phyloP scores from a whole-genome alignment of 1,140 invertebrate species.

The Saccostrea cuccullata region DNA sequence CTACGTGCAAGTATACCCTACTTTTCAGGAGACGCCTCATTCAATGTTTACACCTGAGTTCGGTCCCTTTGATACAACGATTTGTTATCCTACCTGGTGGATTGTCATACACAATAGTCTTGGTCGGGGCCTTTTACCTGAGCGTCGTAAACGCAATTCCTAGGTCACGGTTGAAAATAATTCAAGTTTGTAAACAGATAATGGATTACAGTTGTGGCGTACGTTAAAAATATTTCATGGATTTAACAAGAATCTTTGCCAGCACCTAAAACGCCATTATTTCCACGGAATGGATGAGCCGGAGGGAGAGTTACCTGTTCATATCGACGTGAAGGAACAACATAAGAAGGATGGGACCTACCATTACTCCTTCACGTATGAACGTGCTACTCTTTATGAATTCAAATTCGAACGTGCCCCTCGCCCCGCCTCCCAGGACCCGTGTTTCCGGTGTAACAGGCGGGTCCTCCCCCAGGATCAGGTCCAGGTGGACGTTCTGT shows the following conservation, averaged over 20 bases:
- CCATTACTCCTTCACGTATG: conserved; percentile 73
- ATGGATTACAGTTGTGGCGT: background rate
- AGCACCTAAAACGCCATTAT: background rate
- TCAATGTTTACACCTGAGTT: background rate
- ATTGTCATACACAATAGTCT: conserved; percentile 17
- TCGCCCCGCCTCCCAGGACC: conserved; percentile 68
- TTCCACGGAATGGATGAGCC: conserved; percentile 16
- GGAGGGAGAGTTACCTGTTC: conserved; percentile 52
- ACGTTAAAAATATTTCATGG: background rate
- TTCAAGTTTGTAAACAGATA: conserved; percentile 19
- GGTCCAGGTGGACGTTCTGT: conserved; percentile 70
- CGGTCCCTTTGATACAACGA: conserved; percentile 10
- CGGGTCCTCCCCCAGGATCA: conserved; percentile 73
- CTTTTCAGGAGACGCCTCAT: background rate
- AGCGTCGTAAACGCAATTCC: background rate
- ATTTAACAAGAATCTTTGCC: background rate
- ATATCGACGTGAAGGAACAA: conserved; percentile 63
- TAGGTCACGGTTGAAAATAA: conserved; percentile 21
- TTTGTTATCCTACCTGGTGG: conserved; percentile 9
- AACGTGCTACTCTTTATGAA: conserved; percentile 73
- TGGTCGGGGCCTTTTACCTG: conserved; percentile 26
- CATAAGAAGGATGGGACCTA: conserved; percentile 67
- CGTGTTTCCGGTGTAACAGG: conserved; percentile 74
- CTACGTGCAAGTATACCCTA: too few species aligned
- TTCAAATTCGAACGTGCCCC: conserved; percentile 73